Percentiles rank a stretch among this genome's conserved stretches.
Conservation (phyloP, 2,113 vertebrate genomes). For the Macheiramphus alcinus region DNA sequence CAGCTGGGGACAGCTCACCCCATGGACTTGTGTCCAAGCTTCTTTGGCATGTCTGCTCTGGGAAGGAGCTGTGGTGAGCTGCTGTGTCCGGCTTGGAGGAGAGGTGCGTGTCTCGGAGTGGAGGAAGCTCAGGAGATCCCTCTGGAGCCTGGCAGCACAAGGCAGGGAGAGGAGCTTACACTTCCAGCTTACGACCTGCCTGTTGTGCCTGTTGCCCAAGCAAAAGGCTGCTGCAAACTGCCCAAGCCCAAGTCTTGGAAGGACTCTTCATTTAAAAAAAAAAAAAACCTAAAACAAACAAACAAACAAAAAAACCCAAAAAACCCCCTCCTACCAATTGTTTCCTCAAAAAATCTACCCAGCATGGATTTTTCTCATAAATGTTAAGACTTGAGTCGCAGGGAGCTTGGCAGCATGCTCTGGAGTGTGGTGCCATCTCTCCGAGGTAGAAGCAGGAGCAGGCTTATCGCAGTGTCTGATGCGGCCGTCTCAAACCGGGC, state of each 20-base stretch:
- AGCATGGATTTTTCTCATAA: neutral
- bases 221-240: neutral
- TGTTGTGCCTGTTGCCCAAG: neutral
- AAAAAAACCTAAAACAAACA: too few relatives aligned
- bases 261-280: neutral
- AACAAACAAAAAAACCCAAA: too few relatives aligned
- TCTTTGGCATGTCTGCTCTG: too few relatives aligned
- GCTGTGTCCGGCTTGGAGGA: rapidly evolving
- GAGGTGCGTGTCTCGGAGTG: rapidly evolving
- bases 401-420: neutral
- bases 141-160: neutral
- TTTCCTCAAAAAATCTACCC: neutral
- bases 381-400: neutral
- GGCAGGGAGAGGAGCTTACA: neutral
- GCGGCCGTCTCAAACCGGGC: rapidly evolving
- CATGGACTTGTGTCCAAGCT: rapidly evolving
- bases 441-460: neutral
- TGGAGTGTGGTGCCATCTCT: neutral
- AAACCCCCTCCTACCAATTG: neutral
- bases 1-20: neutral
- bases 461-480: rapidly evolving
- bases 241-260: neutral
- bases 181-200: neutral
- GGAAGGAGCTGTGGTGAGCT: neutral
- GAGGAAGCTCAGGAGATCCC: neutral